Base-by-base conservation (phyloP, 2,888 invertebrate species). In the Polydrusus tereticollis region DNA sequence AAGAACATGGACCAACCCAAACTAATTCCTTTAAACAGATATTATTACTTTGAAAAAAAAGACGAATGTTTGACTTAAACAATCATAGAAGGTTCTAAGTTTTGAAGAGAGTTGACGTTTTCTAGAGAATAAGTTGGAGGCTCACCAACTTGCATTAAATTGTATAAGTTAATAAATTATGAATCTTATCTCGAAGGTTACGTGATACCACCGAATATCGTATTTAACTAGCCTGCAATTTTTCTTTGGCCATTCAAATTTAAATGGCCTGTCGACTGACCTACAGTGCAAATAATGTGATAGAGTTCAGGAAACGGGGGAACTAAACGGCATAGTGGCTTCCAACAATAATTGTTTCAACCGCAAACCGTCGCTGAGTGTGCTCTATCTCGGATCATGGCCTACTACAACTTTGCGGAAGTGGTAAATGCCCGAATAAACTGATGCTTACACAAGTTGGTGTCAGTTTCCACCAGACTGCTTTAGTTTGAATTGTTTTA, bases 381-480 rank as follows among this genome's bases (percentile, higher is more conserved):
- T 55, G 52, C 29, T 16, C 52, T 55, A 55, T 55, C 52, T 55
- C 1, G 52, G 52, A 55, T 55, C 29, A 55, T 55, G 29, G 52
- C 29, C 52, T 16, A 36, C 33, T 55, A 55, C 52, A 55, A 55
- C 16, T 55, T 55, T 55, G 23, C 52, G 29, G 52, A 55, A 29
- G 52, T 55, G 29, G 52, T 18, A 29, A 55, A 55, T 55, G 52
- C 29, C 7, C 29, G 52, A 29, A 29, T 29, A 55, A 47, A 55
- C 52, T 55, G 29, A 29, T 52, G 52, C 52, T 55, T 29, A 55
- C 29, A 55, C 23, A 29, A 55, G 52, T 55, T 29, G 29, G 29
- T 29, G 52, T 55, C 29, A 55, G 52, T 55, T 55, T 29, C 29
- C 29, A 26, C 29, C 16, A 29, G 29, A 3, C 16, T 55, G 16